phyloP scores from a whole-genome alignment of 2,113 vertebrate species.

The Sus scrofa region DNA sequence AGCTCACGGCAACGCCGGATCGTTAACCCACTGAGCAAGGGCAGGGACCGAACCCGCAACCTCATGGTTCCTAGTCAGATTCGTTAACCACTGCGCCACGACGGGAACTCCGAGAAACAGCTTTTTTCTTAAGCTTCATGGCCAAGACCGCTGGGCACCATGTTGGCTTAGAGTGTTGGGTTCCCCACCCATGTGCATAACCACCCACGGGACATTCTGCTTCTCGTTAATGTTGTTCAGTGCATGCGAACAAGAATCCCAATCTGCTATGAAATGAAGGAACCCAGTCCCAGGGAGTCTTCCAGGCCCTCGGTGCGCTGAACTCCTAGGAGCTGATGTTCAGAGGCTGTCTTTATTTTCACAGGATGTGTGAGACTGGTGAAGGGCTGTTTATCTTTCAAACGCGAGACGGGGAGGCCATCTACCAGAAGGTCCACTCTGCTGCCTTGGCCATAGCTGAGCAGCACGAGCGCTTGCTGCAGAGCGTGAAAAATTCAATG shows the following conservation, averaged over 20 bases:
- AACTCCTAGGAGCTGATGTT: neutral
- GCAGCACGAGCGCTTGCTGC: conserved; percentile 88
- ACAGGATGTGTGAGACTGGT: conserved; percentile 93
- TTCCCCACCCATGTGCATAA: neutral
- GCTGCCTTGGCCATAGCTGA: conserved; percentile 91
- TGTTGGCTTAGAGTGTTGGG: neutral
- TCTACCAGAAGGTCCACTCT: conserved; percentile 92
- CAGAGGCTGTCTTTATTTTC: conserved; percentile 72
- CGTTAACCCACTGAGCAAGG: too few species aligned
- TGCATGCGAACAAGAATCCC: neutral
- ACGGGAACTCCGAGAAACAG: too few species aligned
- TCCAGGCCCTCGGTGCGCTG: fast-evolving
- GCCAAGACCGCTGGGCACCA: neutral
- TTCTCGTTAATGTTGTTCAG: neutral
- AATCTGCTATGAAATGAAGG: fast-evolving
- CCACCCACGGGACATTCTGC: neutral
- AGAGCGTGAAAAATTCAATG: conserved; percentile 88
- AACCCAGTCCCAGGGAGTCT: fast-evolving
- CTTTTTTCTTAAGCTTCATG: neutral
- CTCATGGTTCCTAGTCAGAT: too few species aligned
- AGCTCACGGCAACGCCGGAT: too few species aligned
- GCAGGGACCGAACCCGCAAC: too few species aligned
- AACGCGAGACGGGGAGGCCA: conserved; percentile 91
- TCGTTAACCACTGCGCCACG: too few species aligned
- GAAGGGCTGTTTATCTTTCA: conserved; percentile 94